phyloP scores from a whole-genome alignment of 2,888 invertebrate species.

The Tetragnatha montana region DNA sequence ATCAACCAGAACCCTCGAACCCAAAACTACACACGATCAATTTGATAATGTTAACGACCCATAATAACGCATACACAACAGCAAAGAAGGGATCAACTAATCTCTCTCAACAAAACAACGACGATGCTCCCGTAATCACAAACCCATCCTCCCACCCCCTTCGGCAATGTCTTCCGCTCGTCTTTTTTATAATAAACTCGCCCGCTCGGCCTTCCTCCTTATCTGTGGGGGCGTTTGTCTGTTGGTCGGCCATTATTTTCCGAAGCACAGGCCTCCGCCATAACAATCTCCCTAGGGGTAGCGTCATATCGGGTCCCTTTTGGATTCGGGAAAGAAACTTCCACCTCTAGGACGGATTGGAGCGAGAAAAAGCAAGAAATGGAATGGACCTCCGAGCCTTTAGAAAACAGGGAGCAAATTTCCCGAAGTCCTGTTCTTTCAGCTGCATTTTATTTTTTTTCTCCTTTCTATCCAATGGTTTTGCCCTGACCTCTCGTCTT shows the following conservation, averaged over 20 bases:
- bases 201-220: slow-evolving; percentile 29
- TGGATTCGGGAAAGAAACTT: slow-evolving; percentile 20
- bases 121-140: neutral
- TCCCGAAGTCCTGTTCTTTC: too few relatives aligned
- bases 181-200: slow-evolving; percentile 17
- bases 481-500: too few relatives aligned
- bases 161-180: slow-evolving; percentile 27
- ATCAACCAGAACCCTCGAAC: neutral
- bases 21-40: neutral
- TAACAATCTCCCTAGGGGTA: slow-evolving; percentile 61
- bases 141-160: slow-evolving; percentile 35
- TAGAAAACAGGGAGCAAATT: too few relatives aligned
- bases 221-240: slow-evolving; percentile 56
- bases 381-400: neutral
- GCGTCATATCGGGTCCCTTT: slow-evolving; percentile 60
- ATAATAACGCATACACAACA: slow-evolving; percentile 24
- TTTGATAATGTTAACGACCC: slow-evolving; percentile 27
- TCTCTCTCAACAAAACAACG: slow-evolving; percentile 8
- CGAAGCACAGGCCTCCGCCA: slow-evolving; percentile 39
- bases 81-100: neutral
- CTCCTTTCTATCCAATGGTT: too few relatives aligned
- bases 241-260: slow-evolving; percentile 48
- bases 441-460: too few relatives aligned
- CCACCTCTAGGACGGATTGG: neutral
- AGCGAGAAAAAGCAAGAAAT: neutral